phyloP scores from a whole-genome alignment of 2,888 invertebrate genomes.

The Odontothrips loti region DNA sequence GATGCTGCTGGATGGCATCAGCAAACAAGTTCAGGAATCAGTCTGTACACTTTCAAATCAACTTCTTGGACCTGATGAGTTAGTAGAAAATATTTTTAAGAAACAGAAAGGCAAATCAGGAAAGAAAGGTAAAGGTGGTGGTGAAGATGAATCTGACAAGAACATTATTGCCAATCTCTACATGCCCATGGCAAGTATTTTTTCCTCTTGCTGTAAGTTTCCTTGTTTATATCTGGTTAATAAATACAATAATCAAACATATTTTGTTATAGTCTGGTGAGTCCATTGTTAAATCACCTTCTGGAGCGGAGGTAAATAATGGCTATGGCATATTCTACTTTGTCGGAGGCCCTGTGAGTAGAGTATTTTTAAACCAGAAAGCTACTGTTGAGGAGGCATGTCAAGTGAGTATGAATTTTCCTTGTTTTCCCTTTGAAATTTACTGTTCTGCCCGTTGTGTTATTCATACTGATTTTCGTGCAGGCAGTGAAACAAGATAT shows the following conservation, averaged over 20 bases:
- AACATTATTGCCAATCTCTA: constrained; percentile 27
- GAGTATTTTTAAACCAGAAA: constrained; percentile 74
- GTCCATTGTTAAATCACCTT: constrained; percentile 50
- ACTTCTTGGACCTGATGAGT: not conserved
- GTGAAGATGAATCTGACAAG: constrained; percentile 47
- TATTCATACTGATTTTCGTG: not conserved
- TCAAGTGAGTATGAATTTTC: constrained; percentile 43
- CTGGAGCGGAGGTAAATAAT: not conserved
- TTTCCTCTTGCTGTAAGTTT: too few relatives aligned
- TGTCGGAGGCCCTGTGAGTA: constrained; percentile 36
- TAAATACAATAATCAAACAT: not conserved
- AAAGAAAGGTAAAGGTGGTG: constrained; percentile 43
- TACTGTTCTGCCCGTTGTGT: not conserved
- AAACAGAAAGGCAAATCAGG: not conserved
- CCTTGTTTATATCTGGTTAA: too few relatives aligned
- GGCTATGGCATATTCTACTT: constrained; percentile 29
- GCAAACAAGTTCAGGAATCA: not conserved
- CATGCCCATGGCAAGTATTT: constrained; percentile 35
- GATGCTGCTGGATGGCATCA: not conserved
- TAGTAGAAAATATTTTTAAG: not conserved
- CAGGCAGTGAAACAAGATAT: constrained; percentile 76
- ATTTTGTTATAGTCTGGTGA: constrained; percentile 41
- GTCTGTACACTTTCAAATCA: not conserved
- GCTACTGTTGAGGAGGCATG: constrained; percentile 67
- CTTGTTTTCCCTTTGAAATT: not conserved